Evolutionary conservation across 2,797 vertebrate genomes (phyloP), one percentile per base, ranked within the genome.

Genomic region (Hydrocynus forskahlii): DNA sequence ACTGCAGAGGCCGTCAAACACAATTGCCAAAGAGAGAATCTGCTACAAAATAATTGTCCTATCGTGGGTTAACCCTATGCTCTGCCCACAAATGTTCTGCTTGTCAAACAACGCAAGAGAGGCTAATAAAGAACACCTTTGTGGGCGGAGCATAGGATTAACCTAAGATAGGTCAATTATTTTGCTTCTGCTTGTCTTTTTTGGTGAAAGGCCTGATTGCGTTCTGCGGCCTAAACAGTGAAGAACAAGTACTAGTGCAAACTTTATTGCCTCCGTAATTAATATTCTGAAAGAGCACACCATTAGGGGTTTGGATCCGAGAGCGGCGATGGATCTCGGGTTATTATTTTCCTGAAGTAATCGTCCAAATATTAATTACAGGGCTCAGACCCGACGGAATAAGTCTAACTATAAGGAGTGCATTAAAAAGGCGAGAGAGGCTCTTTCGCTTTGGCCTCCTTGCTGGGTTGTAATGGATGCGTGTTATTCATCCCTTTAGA

Each of bases 401-500:
- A 83, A 88, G 90, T 91, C 81, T 81, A 88, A 88, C 86, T 86
- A 50, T 29, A 4, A 72, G 78, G 83, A 89, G 83, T 90, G 57
- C 84, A 92, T 91, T 90, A 90, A 92, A 93, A 86, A 90, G 89
- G 83, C 84, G 89, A 83, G 52, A 10, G 7, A 64, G 48, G 35
- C 45, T 76, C 68, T 75, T 76, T 81, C 86, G 75, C 82, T 84
- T 85, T 40, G 9, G 78, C 85, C 73, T 85, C 71, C 81, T 40
- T 2, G 80, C 85, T 43, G 35, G 84, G 86, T 81, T 86, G 81
- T 88, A 85, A 89, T 87, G 86, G 87, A 88, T 84, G 86, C 79
- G 85, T 88, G 93, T 93, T 91, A 88, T 88, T 92, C 91, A 91
- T 91, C 40, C 35, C 84, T 48, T 84, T 87, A 75, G 87, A 86